phyloP scores from a whole-genome alignment of 2,113 vertebrate species.

The Egretta garzetta region DNA sequence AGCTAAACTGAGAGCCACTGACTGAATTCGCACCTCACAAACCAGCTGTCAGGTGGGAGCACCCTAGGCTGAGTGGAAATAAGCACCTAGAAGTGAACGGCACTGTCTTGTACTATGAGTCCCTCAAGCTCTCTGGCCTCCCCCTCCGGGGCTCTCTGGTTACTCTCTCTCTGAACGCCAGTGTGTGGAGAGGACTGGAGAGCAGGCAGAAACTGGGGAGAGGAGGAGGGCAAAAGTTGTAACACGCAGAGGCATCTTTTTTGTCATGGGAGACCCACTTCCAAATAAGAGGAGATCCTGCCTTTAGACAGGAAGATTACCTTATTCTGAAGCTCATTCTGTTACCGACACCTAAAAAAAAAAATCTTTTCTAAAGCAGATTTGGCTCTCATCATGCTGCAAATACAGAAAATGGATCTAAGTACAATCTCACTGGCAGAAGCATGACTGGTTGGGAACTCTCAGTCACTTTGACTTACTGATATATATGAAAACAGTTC shows the following conservation, averaged over 20 bases:
- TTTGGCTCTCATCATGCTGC: background rate
- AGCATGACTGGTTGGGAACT: background rate
- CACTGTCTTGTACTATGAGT: background rate
- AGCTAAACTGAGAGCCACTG: background rate
- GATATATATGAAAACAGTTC: background rate
- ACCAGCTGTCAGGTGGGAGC: background rate
- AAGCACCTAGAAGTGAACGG: background rate
- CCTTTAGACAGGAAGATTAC: background rate
- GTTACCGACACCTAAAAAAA: background rate
- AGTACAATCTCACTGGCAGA: background rate
- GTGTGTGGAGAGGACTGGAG: background rate
- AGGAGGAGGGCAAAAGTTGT: background rate
- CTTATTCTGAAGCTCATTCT: background rate
- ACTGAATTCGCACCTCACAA: background rate
- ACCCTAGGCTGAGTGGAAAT: background rate
- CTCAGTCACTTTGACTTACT: background rate
- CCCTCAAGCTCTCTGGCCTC: background rate
- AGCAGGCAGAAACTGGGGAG: background rate
- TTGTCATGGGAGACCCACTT: background rate
- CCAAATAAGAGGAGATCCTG: background rate
- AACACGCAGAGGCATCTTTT: background rate
- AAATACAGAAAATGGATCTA: background rate
- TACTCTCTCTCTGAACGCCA: background rate
- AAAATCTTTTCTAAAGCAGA: background rate
- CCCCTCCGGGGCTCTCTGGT: background rate